These are phyloP conservation scores for Ataeniobius toweri DNA, from an alignment of 2,797 vertebrate species.

Conservation along the genomic window DNA sequence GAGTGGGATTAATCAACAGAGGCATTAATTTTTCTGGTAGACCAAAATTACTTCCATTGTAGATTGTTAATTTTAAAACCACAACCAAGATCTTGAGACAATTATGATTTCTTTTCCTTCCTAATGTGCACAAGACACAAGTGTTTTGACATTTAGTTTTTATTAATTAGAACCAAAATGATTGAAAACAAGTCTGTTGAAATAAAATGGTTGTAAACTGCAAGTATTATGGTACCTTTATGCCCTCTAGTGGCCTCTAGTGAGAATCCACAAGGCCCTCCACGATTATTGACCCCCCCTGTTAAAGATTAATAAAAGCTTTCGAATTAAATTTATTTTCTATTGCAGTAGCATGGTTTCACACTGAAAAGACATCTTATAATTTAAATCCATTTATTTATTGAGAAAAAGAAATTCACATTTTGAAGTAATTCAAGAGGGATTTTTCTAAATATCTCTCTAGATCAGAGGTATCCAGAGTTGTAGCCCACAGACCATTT, in stretches of 20 bases:
- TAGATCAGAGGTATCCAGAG: not conserved
- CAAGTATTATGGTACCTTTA: not conserved
- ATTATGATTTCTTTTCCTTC: not conserved
- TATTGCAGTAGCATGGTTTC: not conserved
- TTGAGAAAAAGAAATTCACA: not conserved
- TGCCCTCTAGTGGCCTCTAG: constrained; percentile 60
- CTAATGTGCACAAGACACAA: not conserved
- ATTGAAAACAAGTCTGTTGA: not conserved
- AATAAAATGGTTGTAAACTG: not conserved
- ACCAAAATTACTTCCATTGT: not conserved
- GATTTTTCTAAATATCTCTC: not conserved
- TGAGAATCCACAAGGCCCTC: not conserved
- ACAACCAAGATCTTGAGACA: too few species aligned
- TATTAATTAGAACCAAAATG: not conserved
- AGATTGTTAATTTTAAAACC: not conserved
- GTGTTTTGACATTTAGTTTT: not conserved
- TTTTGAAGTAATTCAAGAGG: not conserved
- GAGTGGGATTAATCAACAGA: not conserved
- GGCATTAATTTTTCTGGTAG: not conserved
- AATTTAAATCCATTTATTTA: not conserved
- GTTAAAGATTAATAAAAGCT: not conserved
- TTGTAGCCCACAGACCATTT: not conserved
- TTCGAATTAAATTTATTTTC: not conserved
- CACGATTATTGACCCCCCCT: not conserved
- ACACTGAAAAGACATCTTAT: not conserved